These are phyloP conservation scores for Tribolium madens DNA, from an alignment of 1,140 invertebrate species.

Conservation along the genomic window DNA sequence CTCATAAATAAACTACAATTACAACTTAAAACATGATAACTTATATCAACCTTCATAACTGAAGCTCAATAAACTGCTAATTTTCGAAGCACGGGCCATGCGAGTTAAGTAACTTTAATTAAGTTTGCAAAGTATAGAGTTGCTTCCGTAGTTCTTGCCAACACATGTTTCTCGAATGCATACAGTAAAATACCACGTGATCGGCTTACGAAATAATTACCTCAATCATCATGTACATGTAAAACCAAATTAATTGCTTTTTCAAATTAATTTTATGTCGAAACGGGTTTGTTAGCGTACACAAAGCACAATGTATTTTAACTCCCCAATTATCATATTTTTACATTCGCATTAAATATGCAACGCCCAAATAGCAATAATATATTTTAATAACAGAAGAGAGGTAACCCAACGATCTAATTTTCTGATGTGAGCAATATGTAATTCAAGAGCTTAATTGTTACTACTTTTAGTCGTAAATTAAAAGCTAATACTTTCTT, in stretches of 20 bases:
- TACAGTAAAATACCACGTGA: constrained; percentile 32
- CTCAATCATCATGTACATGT: background rate
- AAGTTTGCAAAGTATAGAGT: constrained; percentile 35
- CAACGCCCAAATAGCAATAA: too few relatives aligned
- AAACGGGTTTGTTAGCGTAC: background rate
- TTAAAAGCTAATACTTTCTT: too few relatives aligned
- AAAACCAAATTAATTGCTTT: background rate
- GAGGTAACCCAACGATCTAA: too few relatives aligned
- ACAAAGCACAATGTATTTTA: background rate
- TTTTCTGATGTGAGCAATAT: too few relatives aligned
- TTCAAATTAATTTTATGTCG: background rate
- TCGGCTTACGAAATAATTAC: background rate
- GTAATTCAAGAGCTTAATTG: too few relatives aligned
- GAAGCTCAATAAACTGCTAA: constrained; percentile 38
- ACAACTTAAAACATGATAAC: constrained; percentile 33
- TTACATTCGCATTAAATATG: too few relatives aligned
- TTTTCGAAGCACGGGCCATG: constrained; percentile 25
- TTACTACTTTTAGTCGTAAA: too few relatives aligned
- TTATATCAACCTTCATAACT: constrained; percentile 11
- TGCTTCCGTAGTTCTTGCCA: constrained; percentile 31
- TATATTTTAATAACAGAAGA: too few relatives aligned
- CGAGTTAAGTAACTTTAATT: constrained; percentile 38
- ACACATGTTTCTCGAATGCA: constrained; percentile 25
- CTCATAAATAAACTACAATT: constrained; percentile 32
- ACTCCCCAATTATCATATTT: too few relatives aligned